Percentiles rank a stretch among this genome's conserved stretches.
Conservation (phyloP, 2,113 vertebrate genomes). For the Chloropsis hardwickii region DNA sequence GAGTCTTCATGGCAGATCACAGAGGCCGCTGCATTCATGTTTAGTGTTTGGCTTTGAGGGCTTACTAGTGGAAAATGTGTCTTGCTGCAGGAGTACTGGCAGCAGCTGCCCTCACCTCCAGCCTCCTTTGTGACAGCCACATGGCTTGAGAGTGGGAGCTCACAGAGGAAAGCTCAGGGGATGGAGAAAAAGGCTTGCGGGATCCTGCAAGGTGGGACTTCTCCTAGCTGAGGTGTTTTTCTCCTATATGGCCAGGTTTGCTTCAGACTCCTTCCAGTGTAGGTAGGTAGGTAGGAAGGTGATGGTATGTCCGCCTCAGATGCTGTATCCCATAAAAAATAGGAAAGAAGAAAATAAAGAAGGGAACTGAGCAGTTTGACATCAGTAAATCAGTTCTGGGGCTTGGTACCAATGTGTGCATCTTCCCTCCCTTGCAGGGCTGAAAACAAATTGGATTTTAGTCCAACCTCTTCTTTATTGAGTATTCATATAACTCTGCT, state of each 20-base stretch:
- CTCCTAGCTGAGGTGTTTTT: background rate
- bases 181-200: background rate
- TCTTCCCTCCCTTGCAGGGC: background rate
- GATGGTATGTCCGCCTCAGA: background rate
- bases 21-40: background rate
- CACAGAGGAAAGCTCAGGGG: background rate
- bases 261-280: background rate
- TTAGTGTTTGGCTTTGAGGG: background rate
- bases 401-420: background rate
- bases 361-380: background rate
- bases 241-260: background rate
- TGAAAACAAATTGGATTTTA: slow-evolving; percentile 6
- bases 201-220: background rate
- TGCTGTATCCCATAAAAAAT: background rate
- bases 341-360: background rate
- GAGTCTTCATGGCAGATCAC: background rate
- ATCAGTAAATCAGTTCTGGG: background rate
- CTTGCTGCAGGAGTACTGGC: background rate
- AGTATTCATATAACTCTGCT: slow-evolving; percentile 1
- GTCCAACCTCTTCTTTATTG: background rate
- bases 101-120: background rate
- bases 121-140: background rate
- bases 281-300: background rate
- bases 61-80: background rate
- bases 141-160: background rate